Percentiles rank a stretch among this genome's conserved stretches.
Conservation (phyloP, 2,888 invertebrate genomes). For the Metalampra italica region DNA sequence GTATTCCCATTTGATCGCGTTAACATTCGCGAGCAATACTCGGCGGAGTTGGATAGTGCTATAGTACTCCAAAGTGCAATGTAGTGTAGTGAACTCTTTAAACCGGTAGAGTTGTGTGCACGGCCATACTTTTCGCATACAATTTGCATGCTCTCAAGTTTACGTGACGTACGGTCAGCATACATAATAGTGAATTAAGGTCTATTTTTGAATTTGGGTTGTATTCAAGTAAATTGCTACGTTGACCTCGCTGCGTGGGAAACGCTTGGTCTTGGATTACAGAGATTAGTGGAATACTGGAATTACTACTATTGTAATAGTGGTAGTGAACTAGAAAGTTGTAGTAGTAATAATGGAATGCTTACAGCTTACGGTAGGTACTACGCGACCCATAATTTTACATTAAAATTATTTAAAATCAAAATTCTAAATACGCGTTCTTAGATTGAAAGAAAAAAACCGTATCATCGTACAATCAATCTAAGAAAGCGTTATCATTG, state of each 20-base stretch:
- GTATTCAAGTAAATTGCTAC: conserved; percentile 24
- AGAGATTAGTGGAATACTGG: too few species aligned
- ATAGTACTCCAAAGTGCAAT: conserved; percentile 1
- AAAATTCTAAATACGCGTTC: too few species aligned
- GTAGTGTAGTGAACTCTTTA: conserved; percentile 4
- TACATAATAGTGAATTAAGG: conserved; percentile 35
- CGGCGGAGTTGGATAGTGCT: conserved; percentile 21
- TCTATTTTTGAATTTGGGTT: conserved; percentile 37
- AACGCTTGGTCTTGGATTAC: background rate
- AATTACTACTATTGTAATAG: too few species aligned
- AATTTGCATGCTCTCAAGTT: conserved; percentile 41
- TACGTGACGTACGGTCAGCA: conserved; percentile 39
- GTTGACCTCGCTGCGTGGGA: conserved; percentile 4
- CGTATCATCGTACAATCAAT: too few species aligned
- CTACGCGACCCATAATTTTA: too few species aligned
- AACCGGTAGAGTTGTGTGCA: conserved; percentile 10
- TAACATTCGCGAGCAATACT: too few species aligned
- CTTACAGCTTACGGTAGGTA: too few species aligned
- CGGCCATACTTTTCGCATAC: conserved; percentile 35
- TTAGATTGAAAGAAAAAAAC: too few species aligned
- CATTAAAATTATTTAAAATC: too few species aligned
- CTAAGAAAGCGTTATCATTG: too few species aligned
- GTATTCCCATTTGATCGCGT: conserved; percentile 8
- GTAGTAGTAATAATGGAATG: too few species aligned
- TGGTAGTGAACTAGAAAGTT: background rate